Base-by-base conservation (phyloP, 2,797 vertebrate species). In the Sebastes nivosus region DNA sequence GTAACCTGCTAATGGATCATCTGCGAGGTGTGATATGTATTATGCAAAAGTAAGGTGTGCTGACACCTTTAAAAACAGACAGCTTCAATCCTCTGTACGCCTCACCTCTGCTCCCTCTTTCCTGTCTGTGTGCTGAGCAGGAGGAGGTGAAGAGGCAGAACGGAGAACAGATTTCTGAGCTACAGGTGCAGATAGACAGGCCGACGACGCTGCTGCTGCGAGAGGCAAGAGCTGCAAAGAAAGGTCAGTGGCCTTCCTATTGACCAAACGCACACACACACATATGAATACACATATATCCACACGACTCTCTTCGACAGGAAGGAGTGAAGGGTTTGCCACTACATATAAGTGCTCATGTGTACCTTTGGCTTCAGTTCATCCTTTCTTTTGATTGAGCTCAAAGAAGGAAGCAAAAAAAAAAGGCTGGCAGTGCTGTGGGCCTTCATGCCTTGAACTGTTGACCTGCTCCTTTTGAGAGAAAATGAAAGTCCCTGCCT, bases 1-100 rank as follows among this genome's bases (percentile, higher is more conserved):
- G 74, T 88, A 91, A 93, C 90, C 89, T 93, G 94, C 94, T 96
- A 96, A 96, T 96, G 94, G 95, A 94, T 94, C 93, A 89, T 95
- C 93, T 94, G 83, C 75, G 75, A 96, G 92, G 94, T 95, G 95
- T 94, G 92, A 95, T 93, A 91, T 95, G 93, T 91, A 94, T 95
- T 94, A 95, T 95, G 94, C 95, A 96, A 95, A 96, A 92, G 86
- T 86, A 68, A 88, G 77, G 86, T 94, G 92, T 90, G 88, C 91
- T 93, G 93, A 95, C 95, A 95, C 94, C 90, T 94, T 94, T 92
- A 92, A 92, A 94, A 90, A 93, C 90, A 91, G 90, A 89, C 83
- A 30, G 78, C 85, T 90, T 87, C 90, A 86, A 87, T 93, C 87
- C 92, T 89, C 90, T 65, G 77, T 73, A 69, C n/a, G 59, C 85